Evolutionary conservation across 2,797 vertebrate genomes (phyloP).

Genomic region (Propithecus perrieri): DNA sequence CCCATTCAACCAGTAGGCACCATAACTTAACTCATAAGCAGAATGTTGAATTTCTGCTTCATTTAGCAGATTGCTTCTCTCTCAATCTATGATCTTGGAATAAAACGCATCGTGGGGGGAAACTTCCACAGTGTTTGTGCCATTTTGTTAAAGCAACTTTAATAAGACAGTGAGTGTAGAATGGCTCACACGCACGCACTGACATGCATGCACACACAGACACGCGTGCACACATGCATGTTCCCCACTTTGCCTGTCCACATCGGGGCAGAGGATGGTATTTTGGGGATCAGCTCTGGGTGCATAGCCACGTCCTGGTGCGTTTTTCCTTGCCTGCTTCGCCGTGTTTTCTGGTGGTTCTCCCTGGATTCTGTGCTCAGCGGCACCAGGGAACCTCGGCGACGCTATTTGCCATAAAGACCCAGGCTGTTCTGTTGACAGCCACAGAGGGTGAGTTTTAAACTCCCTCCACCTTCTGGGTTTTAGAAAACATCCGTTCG

Average conservation of each 20-base stretch:
- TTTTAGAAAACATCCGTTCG: not conserved
- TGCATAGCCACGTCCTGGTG: fast-evolving
- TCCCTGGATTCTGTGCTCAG: not conserved
- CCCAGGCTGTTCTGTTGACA: not conserved
- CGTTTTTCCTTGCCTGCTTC: fast-evolving
- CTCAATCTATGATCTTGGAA: not conserved
- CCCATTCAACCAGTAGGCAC: not conserved
- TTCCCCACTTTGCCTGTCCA: fast-evolving
- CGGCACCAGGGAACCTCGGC: not conserved
- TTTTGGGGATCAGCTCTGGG: not conserved
- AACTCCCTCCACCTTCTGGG: not conserved
- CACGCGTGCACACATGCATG: fast-evolving
- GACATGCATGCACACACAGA: fast-evolving
- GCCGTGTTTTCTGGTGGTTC: fast-evolving
- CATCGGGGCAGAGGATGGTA: not conserved
- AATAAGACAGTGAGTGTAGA: fast-evolving
- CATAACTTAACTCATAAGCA: not conserved
- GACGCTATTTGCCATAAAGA: not conserved
- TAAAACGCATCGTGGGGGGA: not conserved
- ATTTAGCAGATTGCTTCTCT: not conserved
- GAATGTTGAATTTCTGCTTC: constrained; percentile 13
- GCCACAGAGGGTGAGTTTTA: not conserved
- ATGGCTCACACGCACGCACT: fast-evolving
- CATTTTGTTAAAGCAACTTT: not conserved
- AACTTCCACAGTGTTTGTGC: fast-evolving